Base-by-base conservation (phyloP, 2,113 vertebrate genomes). In the Silurus glanis region DNA sequence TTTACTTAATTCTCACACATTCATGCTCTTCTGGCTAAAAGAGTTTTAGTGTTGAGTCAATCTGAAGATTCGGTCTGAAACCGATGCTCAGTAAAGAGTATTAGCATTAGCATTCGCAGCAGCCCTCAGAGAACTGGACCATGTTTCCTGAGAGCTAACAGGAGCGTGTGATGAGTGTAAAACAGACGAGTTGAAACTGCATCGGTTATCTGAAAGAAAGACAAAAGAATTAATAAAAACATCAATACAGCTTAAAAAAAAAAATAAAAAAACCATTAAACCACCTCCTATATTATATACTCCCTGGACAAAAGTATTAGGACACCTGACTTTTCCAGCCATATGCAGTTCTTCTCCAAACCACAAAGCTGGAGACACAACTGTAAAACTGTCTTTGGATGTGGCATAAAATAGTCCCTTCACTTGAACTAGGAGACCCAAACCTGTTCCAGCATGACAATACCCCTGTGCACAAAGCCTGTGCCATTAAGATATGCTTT, bases 1-100 rank as follows among this genome's bases (percentile, higher is more conserved):
- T 58, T 17, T 58, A 62, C 55, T 62, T n/a, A 78, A 53, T 13
- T 8, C 74, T 25, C 23, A 64, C 61, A 64, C 61, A 64, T 9
- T 16, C 74, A 78, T 53, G 37, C 53, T 37, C 76, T 79, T 79
- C 76, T 58, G 76, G n/a, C 76, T 58, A 79, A 53, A 79, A 58
- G 75, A 37, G 75, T 28, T 79, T 37, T 14, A 28, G n/a, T 45
- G 37, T 72, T 47, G 45, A 47, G 69, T 21, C 19, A 7, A 21
- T 47, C 3, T 37, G 37, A 37, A 37, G 37, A 37, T 37, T 37
- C 17, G 49, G 71, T 49, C 71, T 49, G 71, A 71, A 71, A 71
- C 6, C 0, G 3, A 8, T 25, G 62, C 66, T 37, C 5, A 9
- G 23, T 8, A 23, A 37, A 2, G 37, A 37, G 37, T 2, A 37